phyloP scores from a whole-genome alignment of 2,888 invertebrate species.

The Tupiocoris notatus region DNA sequence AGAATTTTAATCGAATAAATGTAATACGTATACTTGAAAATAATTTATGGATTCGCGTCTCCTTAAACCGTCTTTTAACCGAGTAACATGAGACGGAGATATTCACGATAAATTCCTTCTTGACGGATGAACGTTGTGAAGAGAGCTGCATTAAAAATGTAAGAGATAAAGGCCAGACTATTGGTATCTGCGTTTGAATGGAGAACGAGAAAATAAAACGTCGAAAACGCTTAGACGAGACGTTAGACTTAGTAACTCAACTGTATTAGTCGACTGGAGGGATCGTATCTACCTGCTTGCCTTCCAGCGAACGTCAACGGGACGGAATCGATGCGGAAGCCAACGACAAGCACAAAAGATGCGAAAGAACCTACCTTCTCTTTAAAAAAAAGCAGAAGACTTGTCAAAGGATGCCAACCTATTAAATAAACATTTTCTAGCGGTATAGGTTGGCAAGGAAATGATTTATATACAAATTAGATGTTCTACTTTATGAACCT shows the following conservation, averaged over 20 bases:
- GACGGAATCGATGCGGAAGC: background rate
- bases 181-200: background rate
- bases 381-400: background rate
- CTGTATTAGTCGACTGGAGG: background rate
- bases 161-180: background rate
- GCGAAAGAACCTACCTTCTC: background rate
- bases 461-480: slow-evolving; percentile 42
- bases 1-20: no score
- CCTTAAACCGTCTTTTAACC: no score
- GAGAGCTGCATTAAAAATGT: background rate
- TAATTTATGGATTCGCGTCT: no score
- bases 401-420: slow-evolving; percentile 32
- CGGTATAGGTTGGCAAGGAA: slow-evolving; percentile 35
- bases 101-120: background rate
- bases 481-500: slow-evolving; percentile 37
- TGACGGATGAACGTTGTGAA: background rate
- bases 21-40: no score
- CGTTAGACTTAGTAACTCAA: no score
- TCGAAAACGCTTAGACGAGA: background rate
- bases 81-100: background rate
- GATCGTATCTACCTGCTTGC: background rate
- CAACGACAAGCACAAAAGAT: background rate
- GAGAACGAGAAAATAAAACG: background rate
- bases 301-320: background rate
- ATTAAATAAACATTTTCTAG: slow-evolving; percentile 40